Evolutionary conservation across 2,888 invertebrate genomes (phyloP).

Genomic region (Tipula unca): DNA sequence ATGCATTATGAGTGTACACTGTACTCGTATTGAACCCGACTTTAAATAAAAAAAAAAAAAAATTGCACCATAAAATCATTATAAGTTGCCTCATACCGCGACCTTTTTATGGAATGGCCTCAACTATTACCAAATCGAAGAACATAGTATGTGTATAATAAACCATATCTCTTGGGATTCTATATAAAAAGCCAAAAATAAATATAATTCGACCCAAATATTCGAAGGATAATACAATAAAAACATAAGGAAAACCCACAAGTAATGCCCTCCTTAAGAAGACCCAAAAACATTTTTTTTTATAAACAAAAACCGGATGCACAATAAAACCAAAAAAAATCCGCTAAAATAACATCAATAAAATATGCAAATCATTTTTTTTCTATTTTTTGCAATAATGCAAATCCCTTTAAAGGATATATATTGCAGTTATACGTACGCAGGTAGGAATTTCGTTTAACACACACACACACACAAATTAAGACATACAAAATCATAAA

Average conservation of each 20-base stretch:
- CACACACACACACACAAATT: neutral
- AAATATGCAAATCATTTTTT: neutral
- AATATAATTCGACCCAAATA: neutral
- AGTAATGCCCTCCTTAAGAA: neutral
- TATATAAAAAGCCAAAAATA: neutral
- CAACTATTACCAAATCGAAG: neutral
- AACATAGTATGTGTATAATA: too few species aligned
- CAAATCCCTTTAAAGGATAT: neutral
- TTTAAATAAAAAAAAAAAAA: neutral
- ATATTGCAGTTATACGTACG: neutral
- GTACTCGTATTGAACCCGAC: neutral
- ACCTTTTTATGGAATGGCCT: neutral
- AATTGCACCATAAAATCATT: neutral
- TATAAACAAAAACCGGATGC: neutral
- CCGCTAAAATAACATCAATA: neutral
- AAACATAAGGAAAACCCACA: neutral
- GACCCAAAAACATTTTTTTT: neutral
- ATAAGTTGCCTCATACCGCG: neutral
- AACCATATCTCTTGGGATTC: neutral
- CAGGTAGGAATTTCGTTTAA: neutral
- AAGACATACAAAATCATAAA: neutral
- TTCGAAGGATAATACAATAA: constrained; percentile 8
- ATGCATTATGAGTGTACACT: neutral
- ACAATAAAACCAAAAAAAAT: neutral
- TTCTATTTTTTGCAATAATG: neutral